These are phyloP conservation scores for Eriocheir sinensis DNA, from an alignment of 1,140 invertebrate species.

Conservation along the genomic window DNA sequence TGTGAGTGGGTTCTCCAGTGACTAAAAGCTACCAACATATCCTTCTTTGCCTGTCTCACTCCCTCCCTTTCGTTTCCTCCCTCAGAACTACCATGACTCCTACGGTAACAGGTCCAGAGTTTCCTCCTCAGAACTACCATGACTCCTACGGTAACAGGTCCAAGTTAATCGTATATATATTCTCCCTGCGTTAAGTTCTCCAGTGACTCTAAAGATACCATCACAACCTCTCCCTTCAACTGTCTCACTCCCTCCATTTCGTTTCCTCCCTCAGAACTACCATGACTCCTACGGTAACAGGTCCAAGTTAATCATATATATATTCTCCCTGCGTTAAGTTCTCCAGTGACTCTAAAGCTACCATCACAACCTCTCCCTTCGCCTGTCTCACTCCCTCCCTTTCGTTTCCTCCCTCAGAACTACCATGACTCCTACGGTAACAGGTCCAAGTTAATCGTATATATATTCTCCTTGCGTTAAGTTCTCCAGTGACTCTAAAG, in stretches of 20 bases:
- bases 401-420: slow-evolving; percentile 7
- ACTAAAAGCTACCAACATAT: not conserved
- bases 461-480: not conserved
- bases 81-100: too few species aligned
- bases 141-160: too few species aligned
- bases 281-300: not conserved
- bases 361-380: not conserved
- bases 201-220: not conserved
- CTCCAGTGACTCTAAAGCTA: not conserved
- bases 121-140: too few species aligned
- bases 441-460: not conserved
- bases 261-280: too few species aligned
- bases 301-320: not conserved
- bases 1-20: slow-evolving; percentile 11
- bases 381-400: not conserved
- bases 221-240: not conserved
- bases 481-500: not conserved
- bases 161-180: too few species aligned
- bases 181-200: not conserved
- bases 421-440: not conserved
- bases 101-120: too few species aligned
- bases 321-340: not conserved
- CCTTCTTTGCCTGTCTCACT: not conserved
- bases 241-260: not conserved
- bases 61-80: not conserved